These are phyloP conservation scores for Mionectes olivaceus DNA, from an alignment of 2,797 vertebrate species.

Conservation along the genomic window DNA sequence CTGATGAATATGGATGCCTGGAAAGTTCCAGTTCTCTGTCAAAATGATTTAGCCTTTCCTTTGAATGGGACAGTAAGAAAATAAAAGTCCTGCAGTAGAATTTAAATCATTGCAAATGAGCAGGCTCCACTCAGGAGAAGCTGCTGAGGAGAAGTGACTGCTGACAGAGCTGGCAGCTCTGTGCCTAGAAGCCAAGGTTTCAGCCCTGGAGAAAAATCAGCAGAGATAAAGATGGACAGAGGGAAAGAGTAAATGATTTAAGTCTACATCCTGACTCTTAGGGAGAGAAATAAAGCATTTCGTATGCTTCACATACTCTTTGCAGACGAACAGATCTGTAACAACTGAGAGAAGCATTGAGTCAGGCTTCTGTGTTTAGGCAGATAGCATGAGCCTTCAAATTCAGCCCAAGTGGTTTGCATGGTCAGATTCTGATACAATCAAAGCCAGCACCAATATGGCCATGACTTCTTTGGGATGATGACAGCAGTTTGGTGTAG, in stretches of 20 bases:
- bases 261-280: not conserved
- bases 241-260: slow-evolving; percentile 19
- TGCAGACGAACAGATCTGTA: not conserved
- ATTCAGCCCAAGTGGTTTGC: not conserved
- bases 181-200: slow-evolving; percentile 25
- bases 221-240: slow-evolving; percentile 26
- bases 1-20: slow-evolving; percentile 46
- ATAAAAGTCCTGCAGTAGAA: slow-evolving; percentile 43
- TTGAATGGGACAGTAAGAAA: slow-evolving; percentile 39
- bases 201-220: slow-evolving; percentile 11
- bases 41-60: slow-evolving; percentile 49
- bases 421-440: not conserved
- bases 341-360: not conserved
- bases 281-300: slow-evolving; percentile 1
- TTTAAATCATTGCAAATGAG: slow-evolving; percentile 62
- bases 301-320: not conserved
- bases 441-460: not conserved
- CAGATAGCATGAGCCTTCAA: not conserved
- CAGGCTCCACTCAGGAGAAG: not conserved
- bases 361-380: not conserved
- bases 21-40: slow-evolving; percentile 65
- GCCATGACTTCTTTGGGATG: not conserved
- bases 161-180: slow-evolving; percentile 54
- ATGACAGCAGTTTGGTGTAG: not conserved
- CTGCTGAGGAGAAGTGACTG: slow-evolving; percentile 37